Base-by-base conservation (phyloP, 2,797 vertebrate genomes). In the Rhinatrema bivittatum region DNA sequence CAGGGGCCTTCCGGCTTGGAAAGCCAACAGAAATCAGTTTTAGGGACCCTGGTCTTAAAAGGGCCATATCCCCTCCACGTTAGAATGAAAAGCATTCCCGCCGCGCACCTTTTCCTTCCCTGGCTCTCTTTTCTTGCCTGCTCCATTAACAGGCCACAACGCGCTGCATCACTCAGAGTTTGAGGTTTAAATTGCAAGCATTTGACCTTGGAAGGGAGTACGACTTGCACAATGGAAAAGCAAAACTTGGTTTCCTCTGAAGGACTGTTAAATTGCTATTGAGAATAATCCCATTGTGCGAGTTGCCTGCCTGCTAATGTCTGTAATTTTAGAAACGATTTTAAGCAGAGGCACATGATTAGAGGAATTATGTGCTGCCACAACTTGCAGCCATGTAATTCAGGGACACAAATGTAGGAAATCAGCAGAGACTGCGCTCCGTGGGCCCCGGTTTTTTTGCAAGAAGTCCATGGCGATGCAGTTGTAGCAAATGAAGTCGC, bases 261-360 rank as follows among this genome's bases (percentile, higher is more conserved):
- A 39, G 9, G 35, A 16, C 20, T 13, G 20, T 20, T 15, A 23
- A 20, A 27, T 23, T 25, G 12, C 25, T 27, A 25, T 24, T 27
- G 30, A 39, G 31, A 46, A 30, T 29, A 24, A 30, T 35, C 13
- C n/a, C 15, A 6, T 21, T 50, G 7, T 53, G 30, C 40, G 31
- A 49, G 33, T 50, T 44, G 16, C 32, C 39, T 29, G 43, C 53
- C 32, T 24, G 8, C 20, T 40, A 55, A 39, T 14, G 28, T 28
- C 43, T 42, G 25, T 29, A 30, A 51, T 52, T 35, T 56, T 36
- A 50, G 27, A 25, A 20, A 32, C 39, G 27, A 24, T n/a, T 51
- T 58, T 65, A 13, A 35, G 22, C 9, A 10, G 20, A 20, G 20
- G 32, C 40, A 42, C 24, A 36, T 29, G 36, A 50, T 63, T 46